A percentile compares a stretch with the other conserved stretches of the same genome.
These are phyloP conservation scores for Pipistrellus kuhlii DNA, from an alignment of 2,797 vertebrate genomes.

Conservation along the genomic window DNA sequence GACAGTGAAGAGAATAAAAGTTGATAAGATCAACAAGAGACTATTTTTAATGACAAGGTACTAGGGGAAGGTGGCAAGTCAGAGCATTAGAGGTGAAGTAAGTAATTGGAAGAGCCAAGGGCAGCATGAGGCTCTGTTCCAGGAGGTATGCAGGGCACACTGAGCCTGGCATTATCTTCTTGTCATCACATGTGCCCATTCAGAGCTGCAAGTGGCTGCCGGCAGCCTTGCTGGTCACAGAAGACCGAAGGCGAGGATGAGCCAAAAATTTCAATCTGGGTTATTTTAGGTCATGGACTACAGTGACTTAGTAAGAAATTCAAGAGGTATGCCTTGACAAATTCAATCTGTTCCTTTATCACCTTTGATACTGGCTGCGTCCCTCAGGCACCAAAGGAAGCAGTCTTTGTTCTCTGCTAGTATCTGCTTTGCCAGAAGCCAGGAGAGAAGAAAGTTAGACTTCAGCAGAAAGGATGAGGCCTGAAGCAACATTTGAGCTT, in stretches of 20 bases:
- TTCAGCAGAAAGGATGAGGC: constrained; percentile 15
- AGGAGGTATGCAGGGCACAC: not conserved
- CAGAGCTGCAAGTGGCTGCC: not conserved
- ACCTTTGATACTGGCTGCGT: constrained; percentile 26
- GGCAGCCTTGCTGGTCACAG: not conserved
- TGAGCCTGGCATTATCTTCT: not conserved
- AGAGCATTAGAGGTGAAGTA: not conserved
- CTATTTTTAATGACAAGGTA: not conserved
- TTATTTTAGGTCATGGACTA: constrained; percentile 34
- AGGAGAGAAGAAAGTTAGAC: constrained; percentile 30
- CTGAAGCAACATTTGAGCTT: not conserved
- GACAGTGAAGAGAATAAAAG: not conserved
- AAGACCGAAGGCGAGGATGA: not conserved
- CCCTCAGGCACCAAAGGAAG: constrained; percentile 18
- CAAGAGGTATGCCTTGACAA: constrained; percentile 41
- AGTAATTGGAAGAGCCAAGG: not conserved
- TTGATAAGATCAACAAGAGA: not conserved
- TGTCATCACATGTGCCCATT: not conserved
- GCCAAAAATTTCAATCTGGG: not conserved
- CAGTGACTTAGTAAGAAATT: constrained; percentile 54
- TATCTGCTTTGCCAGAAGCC: constrained; percentile 35
- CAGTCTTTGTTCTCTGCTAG: constrained; percentile 2
- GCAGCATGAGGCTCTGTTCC: not conserved
- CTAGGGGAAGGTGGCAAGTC: not conserved
- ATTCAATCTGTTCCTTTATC: constrained; percentile 47